Base-by-base conservation (phyloP, 2,113 vertebrate genomes). In the Crotophaga sulcirostris region DNA sequence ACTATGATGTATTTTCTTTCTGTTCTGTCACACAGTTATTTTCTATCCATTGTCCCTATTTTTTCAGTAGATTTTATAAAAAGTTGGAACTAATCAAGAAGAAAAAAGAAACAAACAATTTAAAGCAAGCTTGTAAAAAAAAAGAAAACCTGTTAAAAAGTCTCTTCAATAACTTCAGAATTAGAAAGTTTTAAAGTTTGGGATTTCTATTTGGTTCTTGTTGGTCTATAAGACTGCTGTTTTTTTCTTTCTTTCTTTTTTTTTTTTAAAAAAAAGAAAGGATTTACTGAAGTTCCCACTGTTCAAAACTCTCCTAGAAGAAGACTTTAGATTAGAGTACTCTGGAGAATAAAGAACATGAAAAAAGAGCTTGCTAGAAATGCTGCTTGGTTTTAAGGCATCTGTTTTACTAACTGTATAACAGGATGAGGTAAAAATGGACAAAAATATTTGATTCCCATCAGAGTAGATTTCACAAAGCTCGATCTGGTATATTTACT, bases 381-480 rank as follows among this genome's bases (percentile, higher is more conserved):
- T 67, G 26, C 11, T 74, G 23, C 28, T 85, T 91, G 21, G 28
- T 73, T 58, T 58, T 55, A 91, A 95, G 47, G n/a, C 42, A 95
- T 89, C 58, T 92, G 59, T 90, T 96, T 88, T 85, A 91, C 60
- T 89, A 95, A 94, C 47, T 90, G n/a, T 42, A 38, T 64, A 94
- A 89, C 28, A 92, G 34, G 59, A 92, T 90, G 63, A 92, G 18
- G 36, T 66, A 96, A 85, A 94, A 94, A 70, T 38, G 29, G 25
- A 54, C 78, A 81, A 88, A 95, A 75, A 31, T 33, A 67, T 51
- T 92, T 89, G 49, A 91, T 72, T 94, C 66, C 52, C 77, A 56
- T 52, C 76, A 79, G 56, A 78, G 17, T 38, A 70, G 60, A 26
- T 70, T 54, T 95, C n/a, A 47, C 34, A 81, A 67, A 93, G 16